Evolutionary conservation across 2,113 vertebrate species (phyloP), one percentile per base, ranked within the genome.

Genomic region (Saguinus imperator): DNA sequence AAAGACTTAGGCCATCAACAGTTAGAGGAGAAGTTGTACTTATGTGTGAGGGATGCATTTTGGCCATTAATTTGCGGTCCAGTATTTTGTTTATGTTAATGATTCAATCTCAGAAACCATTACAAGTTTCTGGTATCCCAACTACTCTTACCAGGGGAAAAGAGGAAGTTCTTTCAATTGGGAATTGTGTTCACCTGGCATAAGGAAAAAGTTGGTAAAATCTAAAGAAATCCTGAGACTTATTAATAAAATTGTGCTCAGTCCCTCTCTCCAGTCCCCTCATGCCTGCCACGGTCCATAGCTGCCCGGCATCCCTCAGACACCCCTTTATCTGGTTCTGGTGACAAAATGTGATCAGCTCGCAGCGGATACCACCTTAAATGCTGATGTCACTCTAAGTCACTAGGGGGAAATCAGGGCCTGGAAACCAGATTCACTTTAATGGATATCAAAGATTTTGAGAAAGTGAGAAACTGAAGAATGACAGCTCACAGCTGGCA

Each of bases 11-110:
- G 45, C 40, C 37, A 61, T 58, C 21, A 43, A 40, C 32, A 77
- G 25, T 40, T 25, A 96, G 29, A 86, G 48, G 12, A 88, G 91
- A 83, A 86, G 14, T 58, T 70, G 89, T 21, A 8, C 1, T 7
- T 3, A 35, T 0, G 7, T 35, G 32, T 45, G 3, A 50, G 10
- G 11, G 35, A 37, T 43, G 20, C 2, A 9, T n/a, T 70, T 83
- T 23, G 14, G 20, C 45, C 14, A 91, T 55, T 48, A 48, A 17
- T 21, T 40, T 77, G 66, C 57, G 18, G 50, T 32, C 45, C n/a
- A 40, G 21, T 81, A 43, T 95, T 89, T 64, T 83, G 18, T 61
- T 61, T 58, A 79, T 75, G 43, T 75, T 90, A 92, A 57, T 55
- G 43, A 79, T 35, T 88, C 57, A 14, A 0, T 91, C 37, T 80